Base-by-base conservation (phyloP, 2,888 invertebrate species). In the Sinotaia quadrata region DNA sequence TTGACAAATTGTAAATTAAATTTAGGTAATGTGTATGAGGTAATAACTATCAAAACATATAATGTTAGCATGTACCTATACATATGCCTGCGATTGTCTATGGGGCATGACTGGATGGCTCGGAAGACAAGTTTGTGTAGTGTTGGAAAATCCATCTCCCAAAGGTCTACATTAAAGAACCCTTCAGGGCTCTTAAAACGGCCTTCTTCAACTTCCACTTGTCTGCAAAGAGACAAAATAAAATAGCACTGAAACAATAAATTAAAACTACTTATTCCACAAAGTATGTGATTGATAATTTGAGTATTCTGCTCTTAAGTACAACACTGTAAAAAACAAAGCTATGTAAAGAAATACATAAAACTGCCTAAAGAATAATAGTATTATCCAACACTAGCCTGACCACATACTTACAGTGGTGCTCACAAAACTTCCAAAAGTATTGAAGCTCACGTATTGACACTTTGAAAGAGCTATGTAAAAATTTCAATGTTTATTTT, bases 121-220 rank as follows among this genome's bases (percentile, higher is more conserved):
- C 90, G 89, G 81, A 88, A 88, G 29, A 91, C 88, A 71, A 91
- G 85, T 75, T 90, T 90, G 69, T 90, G 91, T 24, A 91, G 82
- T 44, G 90, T 90, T 61, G 90, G 89, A 75, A 90, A 89, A 81
- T 91, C 91, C 76, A 91, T 87, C 31, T 91, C 91, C 90, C 91
- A 91, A 60, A 89, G 82, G 67, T 84, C 82, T 63, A 90, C 90
- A 75, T 90, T 88, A 82, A 91, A 91, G 49, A 88, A 81, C 10
- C 88, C 88, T 81, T 91, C 90, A 3, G 90, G 86, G 54, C 88
- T 87, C 70, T 85, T 84, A 77, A 90, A 90, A 58, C 89, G 80
- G 3, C 88, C 88, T 56, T 82, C 77, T 76, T 90, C 91, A 52
- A 89, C 87, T 58, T 88, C 86, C 4, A 87, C 79, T 56, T 68